Conservation (phyloP, 2,113 vertebrate species). For the Nannospalax galili region DNA sequence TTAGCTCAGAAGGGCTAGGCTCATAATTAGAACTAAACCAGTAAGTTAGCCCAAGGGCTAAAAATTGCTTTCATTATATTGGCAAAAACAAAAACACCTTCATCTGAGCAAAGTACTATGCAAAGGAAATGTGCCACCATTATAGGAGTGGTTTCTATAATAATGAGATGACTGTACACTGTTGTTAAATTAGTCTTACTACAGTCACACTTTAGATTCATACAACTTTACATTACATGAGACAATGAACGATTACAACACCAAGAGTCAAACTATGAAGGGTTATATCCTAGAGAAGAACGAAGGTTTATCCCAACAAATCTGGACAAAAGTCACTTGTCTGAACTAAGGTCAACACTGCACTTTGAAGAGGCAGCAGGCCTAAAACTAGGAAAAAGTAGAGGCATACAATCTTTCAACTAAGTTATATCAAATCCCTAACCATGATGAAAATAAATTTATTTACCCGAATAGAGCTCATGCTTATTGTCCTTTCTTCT, state of each 20-base stretch:
- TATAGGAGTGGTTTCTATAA: conserved; percentile 53
- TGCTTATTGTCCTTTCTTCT: conserved; percentile 84
- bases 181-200: conserved; percentile 42
- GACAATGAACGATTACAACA: background rate
- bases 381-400: background rate
- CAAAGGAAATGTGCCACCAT: conserved; percentile 42
- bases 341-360: conserved; percentile 55
- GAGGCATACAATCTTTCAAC: conserved; percentile 49
- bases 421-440: conserved; percentile 29
- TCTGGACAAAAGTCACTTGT: conserved; percentile 50
- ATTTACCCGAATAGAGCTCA: conserved; percentile 92
- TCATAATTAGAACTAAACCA: conserved; percentile 34
- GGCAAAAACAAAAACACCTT: conserved; percentile 38
- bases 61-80: conserved; percentile 41
- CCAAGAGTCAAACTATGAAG: conserved; percentile 18
- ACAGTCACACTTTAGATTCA: background rate
- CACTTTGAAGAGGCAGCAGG: conserved; percentile 13
- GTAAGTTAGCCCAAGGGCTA: conserved; percentile 44
- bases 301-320: background rate
- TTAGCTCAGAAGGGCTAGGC: conserved; percentile 1
- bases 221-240: conserved; percentile 30
- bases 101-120: conserved; percentile 29
- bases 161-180: background rate
- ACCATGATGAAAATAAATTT: conserved; percentile 53
- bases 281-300: conserved; percentile 12